Evolutionary conservation across 1,140 invertebrate species (phyloP), one percentile per base, ranked within the genome.

Genomic region (Heliconius congener): DNA sequence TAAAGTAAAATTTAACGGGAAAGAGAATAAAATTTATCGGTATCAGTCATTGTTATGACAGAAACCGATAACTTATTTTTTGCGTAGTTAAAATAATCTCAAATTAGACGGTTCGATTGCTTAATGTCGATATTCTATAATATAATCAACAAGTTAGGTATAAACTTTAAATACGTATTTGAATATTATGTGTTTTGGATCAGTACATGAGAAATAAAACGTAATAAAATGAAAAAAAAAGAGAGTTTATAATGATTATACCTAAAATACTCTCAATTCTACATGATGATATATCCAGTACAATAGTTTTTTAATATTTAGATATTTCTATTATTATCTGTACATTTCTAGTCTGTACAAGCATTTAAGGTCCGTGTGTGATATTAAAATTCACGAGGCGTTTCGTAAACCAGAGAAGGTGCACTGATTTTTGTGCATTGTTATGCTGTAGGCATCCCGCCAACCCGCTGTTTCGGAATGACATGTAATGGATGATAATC

Each of bases 381-480:
- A 60, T 77, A 86, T 87, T 89, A 87, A 86, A 87, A 89, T 87
- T 88, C 86, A 85, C 82, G 76, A 72, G 76, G 80, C 78, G 81
- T 77, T 77, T 78, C 76, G 80, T 77, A 83, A 84, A 79, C 81
- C 72, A 78, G 77, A 81, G 79, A 81, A 85, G 86, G 84, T 86
- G 85, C 85, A 84, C 84, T 87, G 86, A 88, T 88, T 88, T 87
- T 82, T 86, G 81, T 82, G 81, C 86, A 88, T 88, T 87, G 87
- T 88, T 83, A 86, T 82, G 80, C 82, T 71, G 83, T 80, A 84
- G 81, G 86, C 84, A 81, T 81, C 66, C 19, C 73, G 79, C 81
- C 81, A 81, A 82, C 75, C 57, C 79, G 81, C 83, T 77, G 76
- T 80, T 79, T 81, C 72, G 71, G 81, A 78, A 74, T 70, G 37